phyloP scores from a whole-genome alignment of 2,113 vertebrate species.

The Tetrax tetrax region DNA sequence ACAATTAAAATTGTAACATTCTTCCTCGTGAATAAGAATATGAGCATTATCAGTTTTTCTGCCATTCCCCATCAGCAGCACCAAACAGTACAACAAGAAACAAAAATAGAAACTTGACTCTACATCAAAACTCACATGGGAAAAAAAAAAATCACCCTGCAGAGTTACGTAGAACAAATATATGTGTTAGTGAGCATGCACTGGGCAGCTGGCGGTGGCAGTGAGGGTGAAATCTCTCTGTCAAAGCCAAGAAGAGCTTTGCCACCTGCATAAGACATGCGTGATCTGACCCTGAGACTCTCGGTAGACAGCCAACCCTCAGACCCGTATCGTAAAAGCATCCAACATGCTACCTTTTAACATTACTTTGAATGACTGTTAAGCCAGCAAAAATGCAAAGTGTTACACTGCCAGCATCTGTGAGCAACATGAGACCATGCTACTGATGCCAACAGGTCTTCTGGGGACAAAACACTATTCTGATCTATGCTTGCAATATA shows the following conservation, averaged over 20 bases:
- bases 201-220: neutral
- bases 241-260: neutral
- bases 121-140: neutral
- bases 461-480: neutral
- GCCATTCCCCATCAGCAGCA: neutral
- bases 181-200: neutral
- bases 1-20: conserved; percentile 33
- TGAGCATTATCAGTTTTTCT: neutral
- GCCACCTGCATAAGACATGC: neutral
- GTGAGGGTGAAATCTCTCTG: neutral
- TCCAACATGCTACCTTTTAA: neutral
- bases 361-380: neutral
- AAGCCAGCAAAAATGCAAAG: neutral
- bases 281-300: neutral
- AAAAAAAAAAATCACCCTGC: neutral
- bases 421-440: neutral
- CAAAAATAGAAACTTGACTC: neutral
- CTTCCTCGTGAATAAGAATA: conserved; percentile 2
- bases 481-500: neutral
- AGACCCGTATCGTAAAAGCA: neutral
- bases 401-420: neutral
- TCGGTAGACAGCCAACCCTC: neutral
- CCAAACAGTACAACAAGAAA: neutral
- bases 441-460: neutral
- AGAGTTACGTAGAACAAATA: neutral